Percentiles rank a stretch among this genome's conserved stretches.
Evolutionary conservation across 1,140 invertebrate genomes (phyloP).

Genomic region (Brachionus rubens): DNA sequence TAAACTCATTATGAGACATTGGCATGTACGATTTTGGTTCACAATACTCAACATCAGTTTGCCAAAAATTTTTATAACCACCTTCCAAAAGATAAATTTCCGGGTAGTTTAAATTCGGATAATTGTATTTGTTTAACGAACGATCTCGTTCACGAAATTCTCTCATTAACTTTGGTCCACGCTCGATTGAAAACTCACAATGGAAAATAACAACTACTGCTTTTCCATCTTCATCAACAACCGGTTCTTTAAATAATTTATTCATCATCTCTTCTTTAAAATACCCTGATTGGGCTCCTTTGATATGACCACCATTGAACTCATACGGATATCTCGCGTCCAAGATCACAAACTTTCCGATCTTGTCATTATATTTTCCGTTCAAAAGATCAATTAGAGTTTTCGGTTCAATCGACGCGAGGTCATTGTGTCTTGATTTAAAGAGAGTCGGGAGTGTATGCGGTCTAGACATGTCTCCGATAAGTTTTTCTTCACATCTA

Average conservation of each 20-base stretch:
- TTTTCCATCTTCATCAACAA: slow-evolving; percentile 55
- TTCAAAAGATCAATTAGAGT: slow-evolving; percentile 11
- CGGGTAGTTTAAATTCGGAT: slow-evolving; percentile 83
- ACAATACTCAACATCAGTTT: slow-evolving; percentile 52
- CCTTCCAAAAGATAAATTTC: slow-evolving; percentile 90
- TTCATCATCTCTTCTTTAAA: slow-evolving; percentile 71
- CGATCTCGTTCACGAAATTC: slow-evolving; percentile 76
- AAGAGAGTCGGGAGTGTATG: neutral
- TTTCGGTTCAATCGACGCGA: slow-evolving; percentile 8
- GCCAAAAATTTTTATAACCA: slow-evolving; percentile 87
- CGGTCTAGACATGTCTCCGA: slow-evolving; percentile 6
- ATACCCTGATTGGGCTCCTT: slow-evolving; percentile 75
- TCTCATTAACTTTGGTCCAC: slow-evolving; percentile 74
- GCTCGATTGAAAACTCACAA: slow-evolving; percentile 93
- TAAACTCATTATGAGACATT: neutral
- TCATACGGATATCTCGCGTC: slow-evolving; percentile 87
- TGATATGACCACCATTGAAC: slow-evolving; percentile 89
- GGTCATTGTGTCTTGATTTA: slow-evolving; percentile 8
- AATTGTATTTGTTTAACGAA: slow-evolving; percentile 73
- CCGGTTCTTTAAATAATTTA: slow-evolving; percentile 60
- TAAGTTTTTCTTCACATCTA: neutral
- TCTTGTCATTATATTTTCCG: slow-evolving; percentile 17
- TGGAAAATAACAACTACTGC: slow-evolving; percentile 86
- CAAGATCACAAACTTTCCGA: slow-evolving; percentile 52
- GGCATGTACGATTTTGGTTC: slow-evolving; percentile 6